Base-by-base conservation (phyloP, 2,888 invertebrate genomes). In the Caenorhabditis drosophilae region DNA sequence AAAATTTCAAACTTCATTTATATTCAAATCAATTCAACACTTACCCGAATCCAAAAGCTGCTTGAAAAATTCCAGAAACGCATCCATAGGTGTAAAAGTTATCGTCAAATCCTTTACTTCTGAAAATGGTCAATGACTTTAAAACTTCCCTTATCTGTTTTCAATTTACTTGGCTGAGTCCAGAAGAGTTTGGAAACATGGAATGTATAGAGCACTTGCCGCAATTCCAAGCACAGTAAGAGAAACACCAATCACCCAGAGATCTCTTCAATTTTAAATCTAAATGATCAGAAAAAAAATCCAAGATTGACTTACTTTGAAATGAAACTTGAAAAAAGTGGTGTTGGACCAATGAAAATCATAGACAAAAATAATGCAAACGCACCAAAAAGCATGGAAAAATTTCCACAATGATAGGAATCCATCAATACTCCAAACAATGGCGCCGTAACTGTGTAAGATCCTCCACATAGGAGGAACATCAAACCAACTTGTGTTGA, bases 1-100 rank as follows among this genome's bases (percentile, higher is more conserved):
- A 71, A 64, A 20, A 35, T 26, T 9, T 25, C 22, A 50, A 40
- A 2, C 4, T 45, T 27, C 16, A 4, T 15, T 25, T n/a, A 26
- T 20, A 38, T 56, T 1, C 6, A 20, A n/a, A 20, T 18, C 15
- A 7, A 16, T 25, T 4, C 23, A 20, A 6, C 4, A 58, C 81
- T 66, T 63, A 85, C 84, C 93, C 93, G 11, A 93, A 86, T 0
- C 93, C 92, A 80, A 93, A 92, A 0, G 91, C 89, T 1, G 92
- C 92, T 1, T 93, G 92, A 90, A 92, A 93, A 78, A 93, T 87
- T 0, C 92, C 93, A 0, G 93, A 92, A 9, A 93, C 90, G 35
- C 93, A 86, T 0, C 93, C 93, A 81, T 92, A 93, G 0, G 93
- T 93, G 81, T 92, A 91, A 70, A 93, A 87, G 64, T 90, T 90